phyloP scores from a whole-genome alignment of 2,797 vertebrate species.

The Florisuga fusca region DNA sequence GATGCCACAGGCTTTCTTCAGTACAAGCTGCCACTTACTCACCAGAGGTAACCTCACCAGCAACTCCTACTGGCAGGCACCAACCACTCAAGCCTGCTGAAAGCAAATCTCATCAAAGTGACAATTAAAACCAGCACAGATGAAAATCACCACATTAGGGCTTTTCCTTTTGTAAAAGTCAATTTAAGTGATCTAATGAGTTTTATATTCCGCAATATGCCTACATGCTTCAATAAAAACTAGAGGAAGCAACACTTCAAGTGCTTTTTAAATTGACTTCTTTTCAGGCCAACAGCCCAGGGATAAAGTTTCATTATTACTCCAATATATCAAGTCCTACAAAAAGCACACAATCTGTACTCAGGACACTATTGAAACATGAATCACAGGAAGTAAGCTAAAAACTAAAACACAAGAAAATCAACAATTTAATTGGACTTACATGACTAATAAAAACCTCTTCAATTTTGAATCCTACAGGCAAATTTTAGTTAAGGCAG shows the following conservation, averaged over 20 bases:
- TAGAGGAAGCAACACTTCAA: background rate
- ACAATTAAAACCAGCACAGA: background rate
- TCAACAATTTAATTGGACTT: background rate
- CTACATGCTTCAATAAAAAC: constrained; percentile 8
- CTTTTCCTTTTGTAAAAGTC: background rate
- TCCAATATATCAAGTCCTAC: constrained; percentile 11
- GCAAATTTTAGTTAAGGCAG: background rate
- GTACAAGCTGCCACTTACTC: background rate
- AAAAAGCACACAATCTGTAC: background rate
- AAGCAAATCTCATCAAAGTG: background rate
- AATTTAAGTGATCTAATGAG: background rate
- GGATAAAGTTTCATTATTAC: background rate
- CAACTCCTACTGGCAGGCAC: background rate
- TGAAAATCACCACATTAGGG: background rate
- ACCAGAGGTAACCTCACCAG: background rate
- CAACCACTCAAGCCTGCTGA: background rate
- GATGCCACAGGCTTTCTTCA: background rate
- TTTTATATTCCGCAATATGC: background rate
- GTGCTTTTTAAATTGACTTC: constrained; percentile 13
- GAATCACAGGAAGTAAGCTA: background rate
- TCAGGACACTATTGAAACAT: background rate
- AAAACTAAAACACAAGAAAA: background rate
- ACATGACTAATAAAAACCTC: background rate
- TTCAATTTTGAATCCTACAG: background rate
- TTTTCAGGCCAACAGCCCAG: constrained; percentile 4